Conservation (phyloP, 2,797 vertebrate genomes). For the Gorsachius magnificus region DNA sequence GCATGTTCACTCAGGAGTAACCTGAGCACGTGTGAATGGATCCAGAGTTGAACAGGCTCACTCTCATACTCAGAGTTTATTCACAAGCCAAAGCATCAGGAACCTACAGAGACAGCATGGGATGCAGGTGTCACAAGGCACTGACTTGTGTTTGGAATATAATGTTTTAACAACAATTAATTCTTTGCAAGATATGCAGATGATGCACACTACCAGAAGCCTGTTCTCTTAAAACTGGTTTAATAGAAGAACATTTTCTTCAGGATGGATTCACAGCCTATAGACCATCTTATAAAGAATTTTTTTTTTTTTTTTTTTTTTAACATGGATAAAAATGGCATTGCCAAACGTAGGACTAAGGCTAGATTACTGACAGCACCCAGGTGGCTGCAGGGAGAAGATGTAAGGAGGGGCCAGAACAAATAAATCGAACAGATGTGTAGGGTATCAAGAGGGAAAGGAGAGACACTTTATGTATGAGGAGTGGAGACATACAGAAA, state of each 20-base stretch:
- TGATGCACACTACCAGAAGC: background rate
- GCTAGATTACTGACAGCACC: background rate
- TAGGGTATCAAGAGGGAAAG: background rate
- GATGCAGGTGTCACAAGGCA: background rate
- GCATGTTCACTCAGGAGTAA: background rate
- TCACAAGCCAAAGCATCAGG: background rate
- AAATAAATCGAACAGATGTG: background rate
- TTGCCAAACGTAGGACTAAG: background rate
- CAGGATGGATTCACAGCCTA: background rate
- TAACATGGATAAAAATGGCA: background rate
- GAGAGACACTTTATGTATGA: background rate
- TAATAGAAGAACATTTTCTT: background rate
- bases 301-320: background rate
- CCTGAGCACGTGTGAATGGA: background rate
- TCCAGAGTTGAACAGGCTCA: background rate
- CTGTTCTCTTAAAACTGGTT: background rate
- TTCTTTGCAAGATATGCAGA: background rate
- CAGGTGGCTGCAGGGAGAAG: background rate
- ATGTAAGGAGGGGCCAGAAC: background rate
- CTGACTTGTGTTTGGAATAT: background rate
- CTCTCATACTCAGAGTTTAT: background rate
- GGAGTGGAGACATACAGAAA: background rate
- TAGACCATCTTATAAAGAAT: background rate
- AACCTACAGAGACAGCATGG: background rate
- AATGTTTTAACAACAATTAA: background rate